Conservation (phyloP, 53 echinoderm and acorn worm genomes). For the Crossaster papposus region DNA sequence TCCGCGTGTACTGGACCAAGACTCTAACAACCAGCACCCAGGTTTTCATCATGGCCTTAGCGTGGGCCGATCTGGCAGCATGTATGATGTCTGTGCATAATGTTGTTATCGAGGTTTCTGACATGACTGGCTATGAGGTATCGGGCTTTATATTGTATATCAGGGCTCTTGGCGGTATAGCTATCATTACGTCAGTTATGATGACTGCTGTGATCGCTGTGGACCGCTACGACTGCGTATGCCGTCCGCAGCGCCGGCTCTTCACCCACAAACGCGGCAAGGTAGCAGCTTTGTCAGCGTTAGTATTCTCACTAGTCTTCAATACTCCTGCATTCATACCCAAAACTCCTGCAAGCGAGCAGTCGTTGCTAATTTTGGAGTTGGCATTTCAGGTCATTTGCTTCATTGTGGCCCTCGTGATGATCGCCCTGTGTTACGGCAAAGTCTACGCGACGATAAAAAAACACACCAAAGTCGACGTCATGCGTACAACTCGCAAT, state of each 20-base stretch:
- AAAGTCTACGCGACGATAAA: too few relatives aligned
- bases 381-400: too few relatives aligned
- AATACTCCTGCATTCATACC: conserved; percentile 4
- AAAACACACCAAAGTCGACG: too few relatives aligned
- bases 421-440: too few relatives aligned
- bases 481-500: too few relatives aligned
- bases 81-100: neutral
- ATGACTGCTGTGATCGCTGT: conserved; percentile 30
- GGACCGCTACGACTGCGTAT: conserved; percentile 36
- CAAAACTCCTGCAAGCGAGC: neutral
- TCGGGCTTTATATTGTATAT: neutral
- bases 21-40: conserved; percentile 57
- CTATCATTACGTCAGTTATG: conserved; percentile 12
- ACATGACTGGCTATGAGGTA: neutral
- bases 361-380: too few relatives aligned
- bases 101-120: neutral
- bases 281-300: neutral
- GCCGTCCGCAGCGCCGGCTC: conserved; percentile 31
- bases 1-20: conserved; percentile 62
- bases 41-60: conserved; percentile 61
- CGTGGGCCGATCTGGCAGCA: conserved; percentile 51
- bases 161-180: neutral
- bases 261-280: conserved; percentile 33
- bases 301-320: conserved; percentile 8
- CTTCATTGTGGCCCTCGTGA: too few relatives aligned